A percentile compares a stretch with the other conserved stretches of the same genome.
These are phyloP conservation scores for Tipula confusa DNA, from an alignment of 2,888 invertebrate genomes.

Conservation along the genomic window DNA sequence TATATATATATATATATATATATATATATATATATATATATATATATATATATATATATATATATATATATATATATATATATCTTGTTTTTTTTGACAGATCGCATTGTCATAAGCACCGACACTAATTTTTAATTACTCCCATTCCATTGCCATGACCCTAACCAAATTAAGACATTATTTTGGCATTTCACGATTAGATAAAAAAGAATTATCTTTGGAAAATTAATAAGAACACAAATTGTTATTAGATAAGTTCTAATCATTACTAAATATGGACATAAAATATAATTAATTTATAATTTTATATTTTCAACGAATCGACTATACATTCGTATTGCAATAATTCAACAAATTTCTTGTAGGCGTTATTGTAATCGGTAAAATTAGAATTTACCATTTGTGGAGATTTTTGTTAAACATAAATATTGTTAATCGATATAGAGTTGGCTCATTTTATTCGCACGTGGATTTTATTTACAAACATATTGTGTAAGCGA, in stretches of 20 bases:
- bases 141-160: background rate
- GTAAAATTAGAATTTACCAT: conserved; percentile 29
- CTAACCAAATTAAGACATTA: background rate
- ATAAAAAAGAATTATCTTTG: background rate
- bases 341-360: no score
- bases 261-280: conserved; percentile 26
- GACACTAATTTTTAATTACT: background rate
- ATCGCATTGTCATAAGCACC: background rate
- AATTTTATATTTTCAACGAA: background rate
- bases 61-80: no score
- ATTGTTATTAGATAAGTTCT: background rate
- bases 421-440: background rate
- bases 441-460: background rate
- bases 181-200: background rate
- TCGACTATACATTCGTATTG: no score
- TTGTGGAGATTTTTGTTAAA: conserved; percentile 5
- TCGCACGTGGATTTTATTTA: conserved; percentile 15
- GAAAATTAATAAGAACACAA: background rate
- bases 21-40: no score
- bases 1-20: no score
- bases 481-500: background rate
- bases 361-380: conserved; percentile 30
- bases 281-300: conserved; percentile 31
- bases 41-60: no score
- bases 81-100: no score